Base-by-base conservation (phyloP, 2,797 vertebrate species). In the Heteromormyrus szaboi region DNA sequence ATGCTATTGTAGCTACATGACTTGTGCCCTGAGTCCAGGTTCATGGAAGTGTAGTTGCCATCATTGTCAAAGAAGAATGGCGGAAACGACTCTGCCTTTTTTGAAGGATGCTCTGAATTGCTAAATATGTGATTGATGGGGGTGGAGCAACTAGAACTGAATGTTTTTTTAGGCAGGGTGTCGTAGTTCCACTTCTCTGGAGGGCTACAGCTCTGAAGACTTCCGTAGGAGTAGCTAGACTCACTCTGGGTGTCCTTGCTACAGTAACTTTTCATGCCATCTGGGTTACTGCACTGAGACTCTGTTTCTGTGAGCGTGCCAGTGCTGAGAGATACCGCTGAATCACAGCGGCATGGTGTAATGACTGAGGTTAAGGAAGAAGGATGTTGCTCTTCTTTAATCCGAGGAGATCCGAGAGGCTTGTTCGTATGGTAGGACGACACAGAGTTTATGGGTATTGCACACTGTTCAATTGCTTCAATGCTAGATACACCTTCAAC, bases 51-150 rank as follows among this genome's bases (percentile, higher is more conserved):
- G 0, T 93, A 95, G 92, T 88, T 96, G 72, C 91, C 93, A 2
- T 96, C 94, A 0, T 93, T 94, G 22, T 95, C 96, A 91, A 96
- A 93, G 0, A 96, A 96, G 89, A 92, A 95, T 89, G 96, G 88
- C 9, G 97, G 97, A 89, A 89, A 90, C 51, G 92, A 92, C 90
- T 97, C 96, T 0, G 95, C 93, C 88, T 91, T 95, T 88, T 91
- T 93, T 0, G 94, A 95, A 0, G 95, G 90, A 6, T 92, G 94
- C 89, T 97, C 96, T 90, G 97, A 93, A 89, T 95, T 95, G 84
- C 93, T 92, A 90, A 92, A 96, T 83, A 93, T 12, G 90, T 96
- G 95, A 92, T 95, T 95, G 0, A 92, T 86, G 0, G 96, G 95
- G 0, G 95, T 94, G 83, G 94, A 95, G 87, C 92, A 95, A 88